phyloP scores from a whole-genome alignment of 2,888 invertebrate genomes.

The Crepidodera aurea region DNA sequence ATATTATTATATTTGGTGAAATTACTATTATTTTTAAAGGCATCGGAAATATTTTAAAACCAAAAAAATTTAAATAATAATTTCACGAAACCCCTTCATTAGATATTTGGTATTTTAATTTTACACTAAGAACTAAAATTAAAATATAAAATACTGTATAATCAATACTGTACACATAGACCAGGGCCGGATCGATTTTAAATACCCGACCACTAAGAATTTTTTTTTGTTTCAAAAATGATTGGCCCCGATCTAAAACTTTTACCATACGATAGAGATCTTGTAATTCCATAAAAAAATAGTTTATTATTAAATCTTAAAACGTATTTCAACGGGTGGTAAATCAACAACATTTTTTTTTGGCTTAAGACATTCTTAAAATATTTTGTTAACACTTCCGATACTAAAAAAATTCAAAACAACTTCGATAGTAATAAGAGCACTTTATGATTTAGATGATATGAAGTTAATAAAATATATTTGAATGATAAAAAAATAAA shows the following conservation, averaged over 20 bases:
- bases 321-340: background rate
- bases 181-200: too few species aligned
- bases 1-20: too few species aligned
- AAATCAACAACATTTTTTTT: constrained; percentile 25
- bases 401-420: constrained; percentile 25
- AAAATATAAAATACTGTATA: background rate
- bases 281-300: background rate
- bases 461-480: constrained; percentile 34
- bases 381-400: constrained; percentile 18
- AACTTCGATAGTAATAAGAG: constrained; percentile 32
- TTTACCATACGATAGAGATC: background rate
- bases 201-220: too few species aligned
- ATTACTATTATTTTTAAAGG: too few species aligned
- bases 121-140: background rate
- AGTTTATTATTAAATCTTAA: background rate
- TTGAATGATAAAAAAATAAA: constrained; percentile 49
- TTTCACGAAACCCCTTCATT: too few species aligned
- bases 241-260: too few species aligned
- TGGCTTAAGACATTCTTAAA: constrained; percentile 23
- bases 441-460: constrained; percentile 33
- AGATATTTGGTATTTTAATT: background rate
- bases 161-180: background rate
- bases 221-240: too few species aligned
- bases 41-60: too few species aligned
- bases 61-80: too few species aligned